Base-by-base conservation (phyloP, 1,140 invertebrate genomes). In the Lethrus apterus region DNA sequence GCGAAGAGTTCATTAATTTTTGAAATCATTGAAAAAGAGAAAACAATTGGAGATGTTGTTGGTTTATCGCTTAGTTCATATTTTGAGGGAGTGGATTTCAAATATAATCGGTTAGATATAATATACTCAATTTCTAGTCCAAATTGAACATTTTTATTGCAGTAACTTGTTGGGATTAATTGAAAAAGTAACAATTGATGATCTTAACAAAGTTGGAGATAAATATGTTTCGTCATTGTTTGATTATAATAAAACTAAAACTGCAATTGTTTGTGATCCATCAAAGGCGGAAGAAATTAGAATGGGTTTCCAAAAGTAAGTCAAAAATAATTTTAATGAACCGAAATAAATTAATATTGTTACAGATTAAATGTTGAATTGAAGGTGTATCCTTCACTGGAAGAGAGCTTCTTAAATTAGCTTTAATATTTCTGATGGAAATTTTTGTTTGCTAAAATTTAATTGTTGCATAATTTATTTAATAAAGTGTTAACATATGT, bases 1-100 rank as follows among this genome's bases (percentile, higher is more conserved):
- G 89, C 88, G 0, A 86, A 82, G 59, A 87, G 86, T 57, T 90
- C 88, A 8, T 66, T 90, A 2, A 79, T 93, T 31, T 93, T 84
- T 68, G 83, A 92, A 62, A 78, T 90, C 5, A 86, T 93, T 45
- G 78, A 84, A 48, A 68, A 77, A 49, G 85, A 92, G 64, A 83
- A 87, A 54, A 85, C 79, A 43, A 77, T 91, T 1, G 76, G 82
- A 0, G 76, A 83, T 57, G 74, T 83, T 1, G 78, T 87, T 1
- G 57, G 65, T 10, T 75, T 85, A 46, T 88, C 86, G 0, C 63
- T 93, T 7, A 59, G 81, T 3, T 78, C 77, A 23, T 86, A 86
- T 60, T 80, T 87, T 47, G 76, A 80, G 52, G 74, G 76, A 15
- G 75, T 84, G 1, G 70, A 76, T 2, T 74, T 77, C 14, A 70